phyloP scores from a whole-genome alignment of 2,888 invertebrate species.

The Zhuqinia jingwanae region DNA sequence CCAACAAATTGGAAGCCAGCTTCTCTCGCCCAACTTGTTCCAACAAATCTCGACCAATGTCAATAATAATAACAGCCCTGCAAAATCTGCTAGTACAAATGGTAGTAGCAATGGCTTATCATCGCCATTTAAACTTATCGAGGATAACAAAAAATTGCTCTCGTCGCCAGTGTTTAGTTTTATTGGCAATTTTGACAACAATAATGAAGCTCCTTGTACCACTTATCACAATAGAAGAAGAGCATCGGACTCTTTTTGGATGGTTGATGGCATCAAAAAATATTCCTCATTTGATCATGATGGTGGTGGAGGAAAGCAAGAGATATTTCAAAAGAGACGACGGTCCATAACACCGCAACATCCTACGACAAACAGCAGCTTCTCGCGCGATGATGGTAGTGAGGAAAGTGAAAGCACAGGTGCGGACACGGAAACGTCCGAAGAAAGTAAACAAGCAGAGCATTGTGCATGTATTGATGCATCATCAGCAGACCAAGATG shows the following conservation, averaged over 20 bases:
- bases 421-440: background rate
- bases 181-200: background rate
- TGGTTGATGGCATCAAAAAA: slow-evolving; percentile 30
- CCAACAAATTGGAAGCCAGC: slow-evolving; percentile 74
- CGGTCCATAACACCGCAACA: slow-evolving; percentile 19
- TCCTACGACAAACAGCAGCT: background rate
- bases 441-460: slow-evolving; percentile 1
- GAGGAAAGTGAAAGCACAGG: background rate
- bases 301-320: too few species aligned
- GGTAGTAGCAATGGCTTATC: slow-evolving; percentile 11
- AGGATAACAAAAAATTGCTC: background rate
- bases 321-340: slow-evolving; percentile 2
- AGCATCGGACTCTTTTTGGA: slow-evolving; percentile 58
- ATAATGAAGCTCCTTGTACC: background rate
- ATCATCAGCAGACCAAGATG: background rate
- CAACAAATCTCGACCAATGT: slow-evolving; percentile 24
- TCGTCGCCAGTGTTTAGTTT: background rate
- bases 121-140: slow-evolving; percentile 42
- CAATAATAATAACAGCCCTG: slow-evolving; percentile 10
- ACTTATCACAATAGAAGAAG: slow-evolving; percentile 31
- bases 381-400: background rate
- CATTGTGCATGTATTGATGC: background rate
- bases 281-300: too few species aligned
- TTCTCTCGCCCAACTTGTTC: slow-evolving; percentile 64
- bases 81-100: slow-evolving; percentile 22